phyloP scores from a whole-genome alignment of 2,797 vertebrate species.

The Yasuhikotakia modesta region DNA sequence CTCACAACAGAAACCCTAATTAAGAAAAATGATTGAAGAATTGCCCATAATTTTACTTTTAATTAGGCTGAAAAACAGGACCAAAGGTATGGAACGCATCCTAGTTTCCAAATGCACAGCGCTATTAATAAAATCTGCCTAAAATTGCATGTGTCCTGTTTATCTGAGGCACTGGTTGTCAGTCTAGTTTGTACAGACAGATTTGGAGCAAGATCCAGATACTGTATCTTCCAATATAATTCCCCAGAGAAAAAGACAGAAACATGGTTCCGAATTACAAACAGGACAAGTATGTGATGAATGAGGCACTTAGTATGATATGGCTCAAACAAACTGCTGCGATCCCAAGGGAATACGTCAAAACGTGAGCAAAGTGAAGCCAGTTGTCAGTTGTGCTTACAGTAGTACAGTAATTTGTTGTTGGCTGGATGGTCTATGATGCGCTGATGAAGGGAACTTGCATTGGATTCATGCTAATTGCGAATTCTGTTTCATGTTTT shows the following conservation, averaged over 20 bases:
- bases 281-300: conserved; percentile 47
- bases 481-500: background rate
- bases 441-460: background rate
- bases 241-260: conserved; percentile 5
- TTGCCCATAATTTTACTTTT: conserved; percentile 39
- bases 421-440: background rate
- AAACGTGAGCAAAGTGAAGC: background rate
- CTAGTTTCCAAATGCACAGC: conserved; percentile 2
- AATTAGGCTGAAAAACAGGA: conserved; percentile 19
- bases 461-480: background rate
- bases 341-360: background rate
- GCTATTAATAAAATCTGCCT: conserved; percentile 14
- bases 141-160: background rate
- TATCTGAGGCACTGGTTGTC: conserved; percentile 15
- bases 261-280: conserved; percentile 20
- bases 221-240: background rate
- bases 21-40: conserved; percentile 41
- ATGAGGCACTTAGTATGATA: conserved; percentile 43
- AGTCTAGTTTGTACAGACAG: conserved; percentile 21
- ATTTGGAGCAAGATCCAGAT: conserved; percentile 26
- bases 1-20: conserved; percentile 39
- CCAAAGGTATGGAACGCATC: background rate
- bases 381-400: conserved; percentile 13
- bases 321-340: background rate
- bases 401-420: background rate